Base-by-base conservation (phyloP, 2,888 invertebrate genomes). In the Cylindroiulus punctatus region DNA sequence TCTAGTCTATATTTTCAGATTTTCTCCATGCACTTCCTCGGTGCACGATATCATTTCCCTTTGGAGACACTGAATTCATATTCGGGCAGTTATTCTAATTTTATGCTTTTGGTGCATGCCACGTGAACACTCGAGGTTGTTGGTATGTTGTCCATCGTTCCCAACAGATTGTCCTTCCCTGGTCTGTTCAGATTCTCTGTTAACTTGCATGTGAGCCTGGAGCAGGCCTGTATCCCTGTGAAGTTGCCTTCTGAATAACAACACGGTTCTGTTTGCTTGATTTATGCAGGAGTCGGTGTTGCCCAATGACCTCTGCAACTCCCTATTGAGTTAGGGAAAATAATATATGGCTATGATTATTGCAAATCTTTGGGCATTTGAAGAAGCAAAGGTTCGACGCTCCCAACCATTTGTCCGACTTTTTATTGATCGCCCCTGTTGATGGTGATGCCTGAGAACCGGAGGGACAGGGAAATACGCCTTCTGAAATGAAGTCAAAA, bases 281-380 rank as follows among this genome's bases (percentile, higher is more conserved):
- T 76, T 10, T 76, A 76, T 76, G 30, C 76, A 30, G 26, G 30
- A 14, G 30, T 17, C 76, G 14, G 76, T 30, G 30, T 76, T 76
- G 76, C 76, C 30, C 76, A 26, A 76, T 76, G 76, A 76, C 76
- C 76, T 30, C 26, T 26, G 14, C 12, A 30, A 76, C 26, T 76
- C 76, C 30, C 76, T 76, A 76, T 30, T 76, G 76, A 76, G 76
- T 76, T 76, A 17, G 26, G 76, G 14, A 76, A 76, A 76, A 76
- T 76, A 76, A 76, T 76, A 76, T 76, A 76, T 76, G 30, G 76
- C 30, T 30, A 76, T 76, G 76, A 76, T 76, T 76, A 76, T 76
- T 76, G 76, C 76, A 76, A 76, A 76, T 76, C 76, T 76, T 76
- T 76, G 76, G 14, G 76, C 26, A 30, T 76, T 76, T 76, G 76